phyloP scores from a whole-genome alignment of 2,888 invertebrate genomes.

The Bombylius discolor region DNA sequence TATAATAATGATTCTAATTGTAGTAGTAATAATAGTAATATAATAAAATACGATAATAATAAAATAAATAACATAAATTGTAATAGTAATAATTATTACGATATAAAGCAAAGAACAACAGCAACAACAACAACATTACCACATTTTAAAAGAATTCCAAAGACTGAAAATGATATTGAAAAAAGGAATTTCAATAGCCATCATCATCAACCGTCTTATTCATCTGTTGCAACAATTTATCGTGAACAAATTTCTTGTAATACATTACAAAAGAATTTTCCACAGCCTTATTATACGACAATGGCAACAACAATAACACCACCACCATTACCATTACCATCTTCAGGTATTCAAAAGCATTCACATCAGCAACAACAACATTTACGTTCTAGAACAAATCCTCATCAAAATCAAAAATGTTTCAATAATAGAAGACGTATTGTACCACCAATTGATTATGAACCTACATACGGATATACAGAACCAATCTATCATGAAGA shows the following conservation, averaged over 20 bases:
- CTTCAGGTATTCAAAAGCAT: neutral
- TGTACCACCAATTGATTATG: conserved; percentile 22
- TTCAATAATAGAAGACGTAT: conserved; percentile 27
- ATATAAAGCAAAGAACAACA: neutral
- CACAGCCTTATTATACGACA: conserved; percentile 21
- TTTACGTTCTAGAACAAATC: conserved; percentile 30
- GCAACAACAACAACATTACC: conserved; percentile 24
- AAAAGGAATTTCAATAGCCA: conserved; percentile 28
- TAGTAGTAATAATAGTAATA: conserved; percentile 14
- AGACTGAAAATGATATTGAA: conserved; percentile 30
- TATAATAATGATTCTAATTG: conserved; percentile 18
- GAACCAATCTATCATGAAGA: conserved; percentile 69
- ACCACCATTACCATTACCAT: no score
- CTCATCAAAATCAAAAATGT: conserved; percentile 20
- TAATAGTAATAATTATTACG: neutral
- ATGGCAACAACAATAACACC: no score
- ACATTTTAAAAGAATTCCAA: conserved; percentile 12
- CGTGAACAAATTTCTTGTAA: conserved; percentile 25
- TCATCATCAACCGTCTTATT: conserved; percentile 18
- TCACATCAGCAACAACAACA: conserved; percentile 9
- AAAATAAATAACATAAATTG: neutral
- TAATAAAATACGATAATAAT: neutral
- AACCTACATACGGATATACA: conserved; percentile 39
- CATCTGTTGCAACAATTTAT: conserved; percentile 30
- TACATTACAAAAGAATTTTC: conserved; percentile 20